A percentile compares a stretch with the other conserved stretches of the same genome.
phyloP scores from a whole-genome alignment of 2,888 invertebrate species.

The Spilarctia lutea region DNA sequence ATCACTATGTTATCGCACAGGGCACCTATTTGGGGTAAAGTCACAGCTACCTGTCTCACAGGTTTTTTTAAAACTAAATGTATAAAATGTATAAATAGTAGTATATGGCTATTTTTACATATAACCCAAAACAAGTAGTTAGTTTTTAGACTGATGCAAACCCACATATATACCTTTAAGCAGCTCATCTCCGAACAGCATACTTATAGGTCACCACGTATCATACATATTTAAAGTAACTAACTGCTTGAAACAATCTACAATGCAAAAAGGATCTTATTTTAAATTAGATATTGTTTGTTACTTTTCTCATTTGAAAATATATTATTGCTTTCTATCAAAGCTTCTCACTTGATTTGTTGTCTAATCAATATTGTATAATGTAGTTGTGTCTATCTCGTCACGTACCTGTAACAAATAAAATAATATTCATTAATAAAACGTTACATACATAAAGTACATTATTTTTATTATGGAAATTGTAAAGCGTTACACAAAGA shows the following conservation, averaged over 20 bases:
- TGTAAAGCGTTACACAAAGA: slow-evolving; percentile 15
- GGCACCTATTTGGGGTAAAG: no score
- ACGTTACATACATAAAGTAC: neutral
- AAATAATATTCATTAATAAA: slow-evolving; percentile 12
- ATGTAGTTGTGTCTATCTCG: neutral
- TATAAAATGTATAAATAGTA: no score
- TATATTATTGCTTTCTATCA: neutral
- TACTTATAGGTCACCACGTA: no score
- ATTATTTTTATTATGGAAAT: neutral
- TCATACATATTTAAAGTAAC: no score
- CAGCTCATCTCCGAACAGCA: no score
- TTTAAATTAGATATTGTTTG: no score
- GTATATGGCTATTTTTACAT: no score
- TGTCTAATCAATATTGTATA: neutral
- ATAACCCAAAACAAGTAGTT: neutral
- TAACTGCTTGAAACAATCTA: no score
- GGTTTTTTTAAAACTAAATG: no score
- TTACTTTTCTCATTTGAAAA: neutral
- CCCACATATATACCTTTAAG: neutral
- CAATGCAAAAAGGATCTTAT: no score
- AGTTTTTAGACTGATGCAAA: neutral
- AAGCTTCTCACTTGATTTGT: neutral
- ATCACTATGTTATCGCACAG: no score
- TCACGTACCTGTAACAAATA: slow-evolving; percentile 39
- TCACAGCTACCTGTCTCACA: no score